Evolutionary conservation across 2,888 invertebrate species (phyloP).

Genomic region (Poecilobothrus nobilitatus): DNA sequence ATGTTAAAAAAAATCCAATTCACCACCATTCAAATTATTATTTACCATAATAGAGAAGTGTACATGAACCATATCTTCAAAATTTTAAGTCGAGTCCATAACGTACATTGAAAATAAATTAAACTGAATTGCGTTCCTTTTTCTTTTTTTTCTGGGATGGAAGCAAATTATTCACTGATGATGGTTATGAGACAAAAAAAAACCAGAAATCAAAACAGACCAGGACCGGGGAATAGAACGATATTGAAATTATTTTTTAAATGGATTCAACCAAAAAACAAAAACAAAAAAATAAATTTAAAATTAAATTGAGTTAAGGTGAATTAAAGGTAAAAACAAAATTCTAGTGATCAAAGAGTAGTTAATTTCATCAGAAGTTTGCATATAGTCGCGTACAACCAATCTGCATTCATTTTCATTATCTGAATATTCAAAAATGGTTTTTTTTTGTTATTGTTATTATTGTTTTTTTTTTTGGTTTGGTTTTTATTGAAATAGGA

Average conservation of each 20-base stretch:
- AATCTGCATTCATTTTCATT: background rate
- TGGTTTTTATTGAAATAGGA: too few relatives aligned
- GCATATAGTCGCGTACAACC: conserved; percentile 6
- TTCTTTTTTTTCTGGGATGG: background rate
- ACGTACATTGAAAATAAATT: background rate
- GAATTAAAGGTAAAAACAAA: too few relatives aligned
- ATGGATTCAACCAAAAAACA: background rate
- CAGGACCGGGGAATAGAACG: too few relatives aligned
- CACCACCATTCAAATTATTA: background rate
- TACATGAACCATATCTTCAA: too few relatives aligned
- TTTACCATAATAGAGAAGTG: too few relatives aligned
- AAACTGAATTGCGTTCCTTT: background rate
- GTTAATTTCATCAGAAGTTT: background rate
- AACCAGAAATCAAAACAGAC: too few relatives aligned
- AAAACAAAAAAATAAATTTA: background rate
- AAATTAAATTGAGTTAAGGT: too few relatives aligned
- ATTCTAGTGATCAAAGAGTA: too few relatives aligned
- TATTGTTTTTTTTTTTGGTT: too few relatives aligned
- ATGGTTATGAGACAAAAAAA: background rate
- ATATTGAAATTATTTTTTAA: too few relatives aligned
- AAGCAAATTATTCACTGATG: conserved; percentile 1
- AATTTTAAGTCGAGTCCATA: background rate
- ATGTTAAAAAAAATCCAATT: background rate
- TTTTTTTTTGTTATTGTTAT: background rate
- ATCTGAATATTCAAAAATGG: conserved; percentile 2